A percentile compares a stretch with the other conserved stretches of the same genome.
phyloP scores from a whole-genome alignment of 1,140 invertebrate genomes.

The Bombus turneri region DNA sequence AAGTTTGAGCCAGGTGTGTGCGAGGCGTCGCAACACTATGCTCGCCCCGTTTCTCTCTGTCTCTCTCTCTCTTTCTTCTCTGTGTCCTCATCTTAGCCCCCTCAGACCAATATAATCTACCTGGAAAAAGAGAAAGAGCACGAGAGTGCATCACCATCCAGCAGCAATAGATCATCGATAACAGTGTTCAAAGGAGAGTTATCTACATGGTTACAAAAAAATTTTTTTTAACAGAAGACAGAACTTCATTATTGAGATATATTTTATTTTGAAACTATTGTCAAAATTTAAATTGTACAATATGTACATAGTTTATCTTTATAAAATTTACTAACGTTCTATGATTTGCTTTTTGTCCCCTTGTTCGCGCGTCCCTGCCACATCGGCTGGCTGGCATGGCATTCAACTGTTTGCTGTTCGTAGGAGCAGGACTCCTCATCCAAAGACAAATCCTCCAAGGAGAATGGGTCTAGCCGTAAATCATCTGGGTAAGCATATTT shows the following conservation, averaged over 20 bases:
- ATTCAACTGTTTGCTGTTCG: slow-evolving; percentile 85
- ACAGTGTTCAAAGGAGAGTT: slow-evolving; percentile 47
- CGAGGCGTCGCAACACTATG: slow-evolving; percentile 70
- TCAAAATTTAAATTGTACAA: slow-evolving; percentile 57
- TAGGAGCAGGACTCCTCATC: slow-evolving; percentile 84
- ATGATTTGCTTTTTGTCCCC: slow-evolving; percentile 82
- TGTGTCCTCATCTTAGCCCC: slow-evolving; percentile 60
- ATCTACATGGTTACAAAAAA: slow-evolving; percentile 31
- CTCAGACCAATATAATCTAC: slow-evolving; percentile 55
- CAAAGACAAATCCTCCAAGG: slow-evolving; percentile 83
- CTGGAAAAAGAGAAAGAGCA: slow-evolving; percentile 69
- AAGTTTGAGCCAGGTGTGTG: slow-evolving; percentile 79
- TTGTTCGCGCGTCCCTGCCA: slow-evolving; percentile 83
- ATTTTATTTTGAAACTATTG: slow-evolving; percentile 57
- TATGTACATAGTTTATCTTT: slow-evolving; percentile 58
- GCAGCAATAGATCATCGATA: slow-evolving; percentile 47
- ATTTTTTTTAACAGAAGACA: slow-evolving; percentile 41
- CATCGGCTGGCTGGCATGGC: slow-evolving; percentile 84
- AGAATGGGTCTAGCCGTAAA: slow-evolving; percentile 84
- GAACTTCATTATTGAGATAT: slow-evolving; percentile 32
- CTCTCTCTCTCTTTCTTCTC: slow-evolving; percentile 49
- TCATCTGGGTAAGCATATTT: slow-evolving; percentile 82
- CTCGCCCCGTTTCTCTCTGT: slow-evolving; percentile 70
- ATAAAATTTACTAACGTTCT: slow-evolving; percentile 77
- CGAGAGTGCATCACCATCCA: slow-evolving; percentile 62